phyloP scores from a whole-genome alignment of 2,113 vertebrate species.

The Ammodytes dubius region DNA sequence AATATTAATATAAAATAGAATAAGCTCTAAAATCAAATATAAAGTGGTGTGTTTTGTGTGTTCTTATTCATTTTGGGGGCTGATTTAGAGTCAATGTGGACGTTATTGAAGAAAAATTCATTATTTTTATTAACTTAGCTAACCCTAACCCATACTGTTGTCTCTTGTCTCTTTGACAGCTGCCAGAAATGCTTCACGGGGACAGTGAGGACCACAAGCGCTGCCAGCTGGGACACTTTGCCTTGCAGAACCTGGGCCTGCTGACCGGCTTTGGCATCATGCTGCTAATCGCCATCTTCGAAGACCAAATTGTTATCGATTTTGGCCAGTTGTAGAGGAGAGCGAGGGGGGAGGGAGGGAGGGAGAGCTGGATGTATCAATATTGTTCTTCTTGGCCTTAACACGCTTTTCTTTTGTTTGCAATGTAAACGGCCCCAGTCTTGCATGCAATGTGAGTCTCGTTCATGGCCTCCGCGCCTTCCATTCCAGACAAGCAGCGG shows the following conservation, averaged over 20 bases:
- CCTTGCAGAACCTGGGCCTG: constrained; percentile 95
- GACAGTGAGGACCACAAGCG: constrained; percentile 95
- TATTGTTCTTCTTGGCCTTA: constrained; percentile 66
- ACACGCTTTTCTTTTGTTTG: constrained; percentile 61
- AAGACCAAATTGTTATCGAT: constrained; percentile 95
- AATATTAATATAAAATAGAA: too few species aligned
- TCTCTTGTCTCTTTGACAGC: constrained; percentile 77
- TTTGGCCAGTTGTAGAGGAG: constrained; percentile 89
- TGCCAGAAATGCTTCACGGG: constrained; percentile 98
- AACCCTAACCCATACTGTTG: background rate
- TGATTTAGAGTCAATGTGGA: too few species aligned
- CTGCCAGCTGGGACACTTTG: constrained; percentile 93
- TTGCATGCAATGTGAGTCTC: constrained; percentile 72
- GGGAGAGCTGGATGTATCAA: constrained; percentile 31
- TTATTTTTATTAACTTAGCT: too few species aligned
- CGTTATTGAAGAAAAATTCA: too few species aligned
- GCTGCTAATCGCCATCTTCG: constrained; percentile 98
- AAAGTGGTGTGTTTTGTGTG: too few species aligned
- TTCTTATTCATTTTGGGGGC: too few species aligned
- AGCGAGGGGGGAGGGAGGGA: background rate
- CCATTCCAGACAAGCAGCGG: constrained; percentile 47
- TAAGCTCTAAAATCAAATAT: too few species aligned
- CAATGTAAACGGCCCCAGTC: constrained; percentile 45
- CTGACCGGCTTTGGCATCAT: constrained; percentile 95
- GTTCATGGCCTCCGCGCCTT: constrained; percentile 38